phyloP scores from a whole-genome alignment of 2,888 invertebrate genomes.

The Gymnocheta viridis region DNA sequence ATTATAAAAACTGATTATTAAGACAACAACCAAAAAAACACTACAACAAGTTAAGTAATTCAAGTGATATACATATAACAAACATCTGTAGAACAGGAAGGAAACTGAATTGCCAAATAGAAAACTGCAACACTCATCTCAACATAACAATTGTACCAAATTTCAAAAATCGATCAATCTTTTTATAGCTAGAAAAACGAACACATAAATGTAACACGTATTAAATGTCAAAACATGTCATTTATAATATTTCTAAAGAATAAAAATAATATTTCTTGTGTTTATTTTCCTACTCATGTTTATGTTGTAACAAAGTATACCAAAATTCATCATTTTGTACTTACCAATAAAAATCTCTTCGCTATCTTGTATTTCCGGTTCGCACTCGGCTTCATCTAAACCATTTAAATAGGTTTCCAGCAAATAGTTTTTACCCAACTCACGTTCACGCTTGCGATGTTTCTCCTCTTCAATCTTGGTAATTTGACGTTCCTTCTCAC shows the following conservation, averaged over 20 bases:
- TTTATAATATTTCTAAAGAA: constrained; percentile 10
- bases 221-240: constrained; percentile 45
- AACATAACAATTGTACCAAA: constrained; percentile 21
- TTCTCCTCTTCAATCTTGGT: constrained; percentile 90
- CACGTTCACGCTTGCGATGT: constrained; percentile 87
- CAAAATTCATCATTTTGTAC: constrained; percentile 33
- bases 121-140: background rate
- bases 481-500: constrained; percentile 90
- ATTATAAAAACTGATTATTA: too few relatives aligned
- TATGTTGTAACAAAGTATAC: background rate
- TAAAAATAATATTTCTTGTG: background rate
- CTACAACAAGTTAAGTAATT: background rate
- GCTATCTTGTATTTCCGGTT: constrained; percentile 66
- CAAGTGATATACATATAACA: background rate
- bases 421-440: constrained; percentile 90
- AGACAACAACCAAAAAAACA: too few relatives aligned
- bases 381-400: constrained; percentile 82
- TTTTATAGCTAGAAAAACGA: constrained; percentile 9
- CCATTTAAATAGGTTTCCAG: constrained; percentile 88
- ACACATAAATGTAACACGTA: constrained; percentile 45
- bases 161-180: constrained; percentile 9
- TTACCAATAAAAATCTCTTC: constrained; percentile 74
- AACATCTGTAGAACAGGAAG: background rate
- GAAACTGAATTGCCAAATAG: background rate
- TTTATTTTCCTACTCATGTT: background rate